Conservation (phyloP, 2,113 vertebrate species). For the Psilopogon haemacephalus region DNA sequence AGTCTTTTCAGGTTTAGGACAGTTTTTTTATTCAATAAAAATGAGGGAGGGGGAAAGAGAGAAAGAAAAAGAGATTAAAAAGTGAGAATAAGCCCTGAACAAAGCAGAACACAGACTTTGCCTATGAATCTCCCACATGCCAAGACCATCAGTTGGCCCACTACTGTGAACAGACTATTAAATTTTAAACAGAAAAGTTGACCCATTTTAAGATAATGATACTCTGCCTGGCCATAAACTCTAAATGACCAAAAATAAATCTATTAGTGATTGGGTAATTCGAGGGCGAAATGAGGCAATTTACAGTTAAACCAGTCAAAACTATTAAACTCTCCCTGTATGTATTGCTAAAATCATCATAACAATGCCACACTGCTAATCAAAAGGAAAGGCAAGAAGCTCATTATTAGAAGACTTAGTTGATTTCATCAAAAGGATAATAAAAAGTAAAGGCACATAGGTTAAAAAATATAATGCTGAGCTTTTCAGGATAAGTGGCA, state of each 20-base stretch:
- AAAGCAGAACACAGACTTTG: neutral
- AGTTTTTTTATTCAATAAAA: neutral
- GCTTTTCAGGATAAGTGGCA: neutral
- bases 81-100: neutral
- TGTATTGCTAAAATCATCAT: neutral
- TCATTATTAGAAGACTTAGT: neutral
- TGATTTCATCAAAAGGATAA: neutral
- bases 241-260: neutral
- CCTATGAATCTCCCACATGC: neutral
- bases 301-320: neutral
- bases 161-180: neutral
- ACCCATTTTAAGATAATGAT: neutral
- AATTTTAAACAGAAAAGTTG: neutral
- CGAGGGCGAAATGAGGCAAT: rapidly evolving
- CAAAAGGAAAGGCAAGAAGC: neutral
- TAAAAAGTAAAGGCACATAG: neutral
- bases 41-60: neutral
- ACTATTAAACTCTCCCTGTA: neutral
- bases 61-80: neutral
- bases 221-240: neutral
- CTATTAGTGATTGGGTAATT: too few relatives aligned
- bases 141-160: neutral
- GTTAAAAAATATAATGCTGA: neutral
- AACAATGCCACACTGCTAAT: neutral
- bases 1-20: neutral